These are phyloP conservation scores for Rosalia funebris DNA, from an alignment of 2,888 invertebrate genomes.

Conservation along the genomic window DNA sequence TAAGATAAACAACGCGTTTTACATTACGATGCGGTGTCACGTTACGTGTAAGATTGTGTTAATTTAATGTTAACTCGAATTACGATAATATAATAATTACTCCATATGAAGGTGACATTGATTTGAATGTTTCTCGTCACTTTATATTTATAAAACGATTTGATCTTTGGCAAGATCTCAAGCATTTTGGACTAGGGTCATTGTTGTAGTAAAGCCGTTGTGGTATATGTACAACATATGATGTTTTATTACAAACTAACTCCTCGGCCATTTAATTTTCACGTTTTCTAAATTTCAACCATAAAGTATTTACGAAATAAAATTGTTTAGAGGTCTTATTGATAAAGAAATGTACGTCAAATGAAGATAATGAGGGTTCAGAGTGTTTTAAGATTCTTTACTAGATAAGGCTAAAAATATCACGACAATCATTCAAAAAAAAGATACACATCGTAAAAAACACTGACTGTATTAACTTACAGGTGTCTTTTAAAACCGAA, in stretches of 20 bases:
- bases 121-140: slow-evolving; percentile 37
- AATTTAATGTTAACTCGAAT: slow-evolving; percentile 10
- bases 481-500: too few relatives aligned
- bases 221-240: background rate
- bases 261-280: too few relatives aligned
- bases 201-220: slow-evolving; percentile 34
- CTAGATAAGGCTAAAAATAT: slow-evolving; percentile 14
- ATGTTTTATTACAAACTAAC: background rate
- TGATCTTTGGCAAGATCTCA: slow-evolving; percentile 45
- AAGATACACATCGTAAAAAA: background rate
- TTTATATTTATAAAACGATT: slow-evolving; percentile 46
- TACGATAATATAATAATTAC: slow-evolving; percentile 8
- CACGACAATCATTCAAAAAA: slow-evolving; percentile 3
- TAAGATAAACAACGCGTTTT: slow-evolving; percentile 3
- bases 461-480: too few relatives aligned
- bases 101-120: slow-evolving; percentile 49
- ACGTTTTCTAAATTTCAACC: too few relatives aligned
- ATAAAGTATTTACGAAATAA: background rate
- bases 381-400: slow-evolving; percentile 14
- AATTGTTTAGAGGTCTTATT: slow-evolving; percentile 1
- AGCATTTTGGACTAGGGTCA: slow-evolving; percentile 41
- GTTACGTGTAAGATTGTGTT: slow-evolving; percentile 11
- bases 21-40: slow-evolving; percentile 13
- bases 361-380: slow-evolving; percentile 7
- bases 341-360: slow-evolving; percentile 23